Base-by-base conservation (phyloP, 2,113 vertebrate genomes). In the Pollimyrus isidori region DNA sequence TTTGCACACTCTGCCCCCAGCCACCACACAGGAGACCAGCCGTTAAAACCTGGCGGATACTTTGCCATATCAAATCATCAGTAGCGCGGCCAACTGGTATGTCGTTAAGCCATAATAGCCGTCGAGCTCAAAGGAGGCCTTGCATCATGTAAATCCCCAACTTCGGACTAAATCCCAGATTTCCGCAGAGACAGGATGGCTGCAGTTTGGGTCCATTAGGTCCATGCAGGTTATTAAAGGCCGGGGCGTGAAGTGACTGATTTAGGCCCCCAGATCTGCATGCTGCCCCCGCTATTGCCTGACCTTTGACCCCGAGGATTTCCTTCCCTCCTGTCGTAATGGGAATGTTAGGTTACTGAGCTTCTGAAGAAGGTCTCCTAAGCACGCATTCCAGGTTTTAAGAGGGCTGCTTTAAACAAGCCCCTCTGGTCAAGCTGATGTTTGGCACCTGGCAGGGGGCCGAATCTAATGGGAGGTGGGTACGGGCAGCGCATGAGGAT, bases 221-320 rank as follows among this genome's bases (percentile, higher is more conserved):
- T n/a, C 49, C 50, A 58, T 73, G 49, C 30, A 76, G 73, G 86
- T 56, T 53, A 84, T 84, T 89, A 84, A 58, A 76, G 49, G 80
- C 45, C 30, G 21, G 84, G n/a, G 45, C 48, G 13, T 52, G 84
- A 86, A 50, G n/a, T 86, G 84, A 73, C 65, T 69, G 69, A 76
- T 87, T 86, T 87, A 30, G 50, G 26, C 46, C 84, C 30, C 53
- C 58, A 35, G 62, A 69, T 62, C 83, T 86, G 19, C 5, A 2
- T 15, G 19, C 65, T 87, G 30, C 86, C 48, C 62, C 62, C 10
- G 69, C 85, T 88, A 88, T 90, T 90, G 62, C 88, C n/a, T 90
- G 86, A 90, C 89, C 89, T 90, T 83, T 88, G 52, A 88, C 87
- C 88, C 62, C 83, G 30, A 88, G 73, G 73, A 90, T 85, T 88